These are phyloP conservation scores for Cephalopachus bancanus DNA, from an alignment of 2,797 vertebrate genomes.

Conservation along the genomic window DNA sequence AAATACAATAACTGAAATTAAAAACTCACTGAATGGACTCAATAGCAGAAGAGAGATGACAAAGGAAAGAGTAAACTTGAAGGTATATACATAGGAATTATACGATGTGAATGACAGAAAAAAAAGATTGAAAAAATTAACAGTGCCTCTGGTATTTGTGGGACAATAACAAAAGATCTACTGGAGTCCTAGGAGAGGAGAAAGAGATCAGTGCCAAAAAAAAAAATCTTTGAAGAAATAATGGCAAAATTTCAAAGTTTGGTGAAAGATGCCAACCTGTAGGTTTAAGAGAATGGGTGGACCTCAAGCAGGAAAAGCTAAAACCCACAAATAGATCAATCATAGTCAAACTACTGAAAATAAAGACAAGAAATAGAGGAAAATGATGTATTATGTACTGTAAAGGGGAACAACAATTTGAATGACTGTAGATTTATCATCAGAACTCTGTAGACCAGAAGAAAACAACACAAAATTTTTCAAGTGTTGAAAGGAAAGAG, in stretches of 20 bases:
- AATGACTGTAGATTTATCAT: not conserved
- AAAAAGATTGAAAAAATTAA: not conserved
- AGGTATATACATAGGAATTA: not conserved
- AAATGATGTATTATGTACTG: not conserved
- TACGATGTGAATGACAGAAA: not conserved
- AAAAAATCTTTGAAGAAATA: slow-evolving; percentile 29
- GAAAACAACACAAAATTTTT: not conserved
- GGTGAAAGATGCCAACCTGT: not conserved
- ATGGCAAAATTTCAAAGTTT: not conserved
- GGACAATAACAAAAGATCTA: not conserved
- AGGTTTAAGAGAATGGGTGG: not conserved
- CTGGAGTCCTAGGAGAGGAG: not conserved
- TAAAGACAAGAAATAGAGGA: not conserved
- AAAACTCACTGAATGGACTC: not conserved
- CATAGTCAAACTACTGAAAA: not conserved
- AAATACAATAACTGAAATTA: not conserved
- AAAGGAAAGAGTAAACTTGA: slow-evolving; percentile 17
- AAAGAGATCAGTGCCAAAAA: not conserved
- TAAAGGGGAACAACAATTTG: not conserved
- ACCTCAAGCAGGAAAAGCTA: not conserved
- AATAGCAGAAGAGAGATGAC: not conserved
- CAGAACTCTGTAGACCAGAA: not conserved
- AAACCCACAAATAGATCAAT: not conserved
- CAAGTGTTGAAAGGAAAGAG: not conserved
- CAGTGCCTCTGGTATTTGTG: not conserved